A percentile compares a stretch with the other conserved stretches of the same genome.
Evolutionary conservation across 2,888 invertebrate genomes (phyloP).

Genomic region (Chelonus formosanus): DNA sequence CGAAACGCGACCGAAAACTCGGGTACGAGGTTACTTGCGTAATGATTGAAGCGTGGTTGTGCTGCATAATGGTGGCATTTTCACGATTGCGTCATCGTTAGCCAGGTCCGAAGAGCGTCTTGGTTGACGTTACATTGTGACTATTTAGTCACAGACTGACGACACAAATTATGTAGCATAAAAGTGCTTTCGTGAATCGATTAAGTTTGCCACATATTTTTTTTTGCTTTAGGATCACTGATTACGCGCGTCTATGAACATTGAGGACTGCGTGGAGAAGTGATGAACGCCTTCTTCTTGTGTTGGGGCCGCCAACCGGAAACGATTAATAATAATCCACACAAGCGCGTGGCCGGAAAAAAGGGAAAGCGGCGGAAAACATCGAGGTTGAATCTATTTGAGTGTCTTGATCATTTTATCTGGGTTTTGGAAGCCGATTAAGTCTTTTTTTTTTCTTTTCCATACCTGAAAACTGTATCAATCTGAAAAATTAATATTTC

Average conservation of each 20-base stretch:
- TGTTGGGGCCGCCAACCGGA: conserved; percentile 55
- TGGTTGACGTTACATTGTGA: conserved; percentile 44
- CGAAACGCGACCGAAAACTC: conserved; percentile 34
- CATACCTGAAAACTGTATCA: too few relatives aligned
- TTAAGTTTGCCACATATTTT: too few relatives aligned
- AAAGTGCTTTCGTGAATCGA: background rate
- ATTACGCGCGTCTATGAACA: conserved; percentile 48
- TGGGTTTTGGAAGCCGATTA: too few relatives aligned
- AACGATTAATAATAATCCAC: conserved; percentile 55
- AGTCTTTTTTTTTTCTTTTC: too few relatives aligned
- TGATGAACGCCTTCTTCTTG: conserved; percentile 55
- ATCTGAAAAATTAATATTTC: too few relatives aligned
- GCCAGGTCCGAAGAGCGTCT: conserved; percentile 37
- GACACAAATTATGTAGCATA: conserved; percentile 36
- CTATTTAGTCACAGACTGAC: conserved; percentile 42
- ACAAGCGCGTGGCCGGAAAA: conserved; percentile 47
- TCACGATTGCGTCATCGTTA: conserved; percentile 59
- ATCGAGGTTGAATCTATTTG: conserved; percentile 21
- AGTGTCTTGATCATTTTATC: too few relatives aligned
- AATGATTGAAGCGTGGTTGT: conserved; percentile 31
- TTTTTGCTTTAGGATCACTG: too few relatives aligned
- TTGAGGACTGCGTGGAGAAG: conserved; percentile 48
- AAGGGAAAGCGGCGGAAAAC: conserved; percentile 55
- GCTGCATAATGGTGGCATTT: conserved; percentile 54
- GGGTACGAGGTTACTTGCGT: conserved; percentile 33